A percentile compares a stretch with the other conserved stretches of the same genome.
Conservation (phyloP, 2,888 invertebrate genomes). For the Dasypolia templi region DNA sequence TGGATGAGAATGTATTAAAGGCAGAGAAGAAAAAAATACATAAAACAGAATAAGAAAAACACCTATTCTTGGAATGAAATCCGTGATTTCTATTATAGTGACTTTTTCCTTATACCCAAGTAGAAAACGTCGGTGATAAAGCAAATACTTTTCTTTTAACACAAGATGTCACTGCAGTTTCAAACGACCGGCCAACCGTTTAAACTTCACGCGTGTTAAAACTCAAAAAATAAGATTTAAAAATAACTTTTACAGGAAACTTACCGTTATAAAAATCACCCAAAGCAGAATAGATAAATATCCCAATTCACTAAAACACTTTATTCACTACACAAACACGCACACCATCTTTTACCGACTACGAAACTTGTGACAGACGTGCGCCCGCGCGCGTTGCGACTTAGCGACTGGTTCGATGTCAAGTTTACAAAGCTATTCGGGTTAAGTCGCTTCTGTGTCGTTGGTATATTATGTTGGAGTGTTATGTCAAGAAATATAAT, state of each 20-base stretch:
- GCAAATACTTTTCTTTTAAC: constrained; percentile 25
- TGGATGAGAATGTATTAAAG: constrained; percentile 1
- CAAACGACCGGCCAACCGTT: constrained; percentile 39
- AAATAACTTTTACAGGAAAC: background rate
- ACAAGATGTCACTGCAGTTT: constrained; percentile 51
- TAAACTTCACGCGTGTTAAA: background rate
- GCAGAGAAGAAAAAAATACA: background rate
- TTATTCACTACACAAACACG: constrained; percentile 64
- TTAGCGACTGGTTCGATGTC: constrained; percentile 66
- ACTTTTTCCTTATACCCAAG: background rate
- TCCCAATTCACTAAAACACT: constrained; percentile 63
- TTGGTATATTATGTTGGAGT: constrained; percentile 40
- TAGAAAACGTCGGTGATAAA: background rate
- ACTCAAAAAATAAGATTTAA: background rate
- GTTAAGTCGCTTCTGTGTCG: constrained; percentile 61
- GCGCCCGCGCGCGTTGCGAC: constrained; percentile 61
- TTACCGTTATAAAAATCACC: constrained; percentile 56
- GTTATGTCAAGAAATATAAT: constrained; percentile 61
- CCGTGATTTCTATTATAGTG: background rate
- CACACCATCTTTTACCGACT: constrained; percentile 58
- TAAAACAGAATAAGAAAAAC: background rate
- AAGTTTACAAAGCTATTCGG: constrained; percentile 67
- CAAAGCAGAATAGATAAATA: constrained; percentile 48
- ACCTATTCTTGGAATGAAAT: background rate
- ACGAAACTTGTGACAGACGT: constrained; percentile 44